A percentile compares a stretch with the other conserved stretches of the same genome.
Conservation (phyloP, 2,888 invertebrate genomes). For the Limulus polyphemus region DNA sequence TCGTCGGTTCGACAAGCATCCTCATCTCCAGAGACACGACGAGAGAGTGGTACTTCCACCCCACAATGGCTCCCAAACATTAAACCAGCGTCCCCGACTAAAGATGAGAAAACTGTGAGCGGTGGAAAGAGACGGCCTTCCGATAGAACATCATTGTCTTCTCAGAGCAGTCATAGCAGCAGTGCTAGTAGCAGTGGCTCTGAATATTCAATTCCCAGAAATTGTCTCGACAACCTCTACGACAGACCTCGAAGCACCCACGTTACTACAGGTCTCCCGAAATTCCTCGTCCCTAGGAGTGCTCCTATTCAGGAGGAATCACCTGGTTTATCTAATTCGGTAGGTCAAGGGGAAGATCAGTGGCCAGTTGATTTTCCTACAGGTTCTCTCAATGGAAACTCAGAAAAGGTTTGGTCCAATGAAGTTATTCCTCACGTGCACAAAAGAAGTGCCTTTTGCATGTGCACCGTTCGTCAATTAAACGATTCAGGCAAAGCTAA, state of each 20-base stretch:
- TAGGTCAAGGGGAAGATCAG: background rate
- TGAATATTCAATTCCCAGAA: constrained; percentile 26
- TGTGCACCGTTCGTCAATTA: background rate
- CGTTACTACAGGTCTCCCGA: background rate
- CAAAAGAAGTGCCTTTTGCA: background rate
- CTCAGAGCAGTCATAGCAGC: constrained; percentile 22
- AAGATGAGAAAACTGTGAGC: constrained; percentile 11
- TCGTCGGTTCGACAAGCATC: background rate
- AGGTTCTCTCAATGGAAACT: no score
- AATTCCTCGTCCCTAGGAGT: background rate
- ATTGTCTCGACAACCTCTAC: constrained; percentile 21
- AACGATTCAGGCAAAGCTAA: no score
- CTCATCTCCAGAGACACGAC: constrained; percentile 3
- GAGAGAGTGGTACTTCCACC: constrained; percentile 15
- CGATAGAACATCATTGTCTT: constrained; percentile 22
- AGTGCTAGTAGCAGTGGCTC: constrained; percentile 41
- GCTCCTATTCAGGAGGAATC: background rate
- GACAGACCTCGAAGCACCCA: constrained; percentile 15
- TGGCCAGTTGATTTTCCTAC: no score
- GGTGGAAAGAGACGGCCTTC: background rate
- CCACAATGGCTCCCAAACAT: constrained; percentile 12
- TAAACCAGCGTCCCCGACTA: constrained; percentile 3
- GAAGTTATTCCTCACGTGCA: background rate
- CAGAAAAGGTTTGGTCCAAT: background rate
- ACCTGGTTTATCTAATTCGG: background rate